These are phyloP conservation scores for Nemotelus pantherinus DNA, from an alignment of 2,888 invertebrate genomes.

Conservation along the genomic window DNA sequence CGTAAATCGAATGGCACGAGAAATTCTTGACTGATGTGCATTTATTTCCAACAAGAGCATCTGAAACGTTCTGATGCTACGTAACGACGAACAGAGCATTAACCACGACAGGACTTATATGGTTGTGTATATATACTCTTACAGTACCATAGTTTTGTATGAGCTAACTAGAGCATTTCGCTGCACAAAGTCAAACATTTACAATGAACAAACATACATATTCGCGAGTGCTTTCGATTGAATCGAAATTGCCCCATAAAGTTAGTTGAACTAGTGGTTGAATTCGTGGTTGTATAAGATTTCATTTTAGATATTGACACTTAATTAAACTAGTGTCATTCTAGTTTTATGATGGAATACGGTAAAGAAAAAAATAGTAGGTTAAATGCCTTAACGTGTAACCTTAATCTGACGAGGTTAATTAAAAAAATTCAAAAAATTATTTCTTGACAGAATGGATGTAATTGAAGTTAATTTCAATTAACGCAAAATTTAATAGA, in stretches of 20 bases:
- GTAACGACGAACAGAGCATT: not conserved
- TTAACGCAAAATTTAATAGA: no score
- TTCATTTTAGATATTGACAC: slow-evolving; percentile 27
- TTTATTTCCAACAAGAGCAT: not conserved
- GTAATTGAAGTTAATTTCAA: no score
- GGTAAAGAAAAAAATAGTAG: no score
- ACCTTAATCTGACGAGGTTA: no score
- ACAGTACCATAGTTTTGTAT: not conserved
- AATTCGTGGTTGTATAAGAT: slow-evolving; percentile 21
- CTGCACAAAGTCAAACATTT: not conserved
- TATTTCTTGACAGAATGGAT: no score
- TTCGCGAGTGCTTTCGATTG: not conserved
- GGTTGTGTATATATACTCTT: not conserved
- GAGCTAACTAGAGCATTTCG: not conserved
- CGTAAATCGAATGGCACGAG: slow-evolving; percentile 29
- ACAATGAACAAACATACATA: not conserved
- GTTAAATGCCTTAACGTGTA: no score
- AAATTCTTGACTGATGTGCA: not conserved
- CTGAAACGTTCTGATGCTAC: not conserved
- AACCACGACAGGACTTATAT: not conserved
- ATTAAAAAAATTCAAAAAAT: no score
- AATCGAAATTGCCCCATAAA: slow-evolving; percentile 22
- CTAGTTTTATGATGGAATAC: no score
- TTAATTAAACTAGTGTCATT: slow-evolving; percentile 28
- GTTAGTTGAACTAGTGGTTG: not conserved